Evolutionary conservation across 2,797 vertebrate species (phyloP), one percentile per base, ranked within the genome.

Genomic region (Carapus acus): DNA sequence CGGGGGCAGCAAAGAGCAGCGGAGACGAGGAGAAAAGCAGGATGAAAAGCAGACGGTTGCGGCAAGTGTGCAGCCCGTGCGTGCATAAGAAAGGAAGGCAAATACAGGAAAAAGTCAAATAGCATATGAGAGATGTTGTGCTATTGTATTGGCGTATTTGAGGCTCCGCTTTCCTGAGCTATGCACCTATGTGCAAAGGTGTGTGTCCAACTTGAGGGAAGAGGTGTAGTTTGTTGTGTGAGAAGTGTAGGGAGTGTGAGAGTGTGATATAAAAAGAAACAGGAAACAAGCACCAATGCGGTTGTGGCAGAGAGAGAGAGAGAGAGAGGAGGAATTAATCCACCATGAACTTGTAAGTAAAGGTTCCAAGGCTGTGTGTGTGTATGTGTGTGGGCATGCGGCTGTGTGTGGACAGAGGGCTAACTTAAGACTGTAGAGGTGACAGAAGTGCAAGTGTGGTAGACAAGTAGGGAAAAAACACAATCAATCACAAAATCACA

Each of bases 11-110:
- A 27, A 20, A 17, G 31, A 54, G 24, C 3, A 22, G 27, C 6
- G 44, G 61, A 34, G 22, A 46, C 24, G 23, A 50, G 33, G 63
- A 57, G 43, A 57, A 67, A 76, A 73, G 62, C 62, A 61, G 43
- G n/a, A 58, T 44, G 57, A 68, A 75, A 54, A 65, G 62, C 24
- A 68, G 71, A 62, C 64, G 53, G 63, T 55, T 71, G 67, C 68
- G 52, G 6, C 62, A 60, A 54, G 59, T 65, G 38, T 60, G 62
- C 37, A 33, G 31, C 31, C 31, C 14, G 6, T 59, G 55, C 50
- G 58, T 51, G 62, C 40, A 36, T 40, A 37, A 51, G 53, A 51
- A 34, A 70, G 29, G 41, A 16, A 43, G 14, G 2, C 8, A 41
- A 11, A 49, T 34, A 40, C 6, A 13, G 44, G 51, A 15, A 38